Conservation (phyloP, 2,797 vertebrate species). For the Pipistrellus pygmaeus region DNA sequence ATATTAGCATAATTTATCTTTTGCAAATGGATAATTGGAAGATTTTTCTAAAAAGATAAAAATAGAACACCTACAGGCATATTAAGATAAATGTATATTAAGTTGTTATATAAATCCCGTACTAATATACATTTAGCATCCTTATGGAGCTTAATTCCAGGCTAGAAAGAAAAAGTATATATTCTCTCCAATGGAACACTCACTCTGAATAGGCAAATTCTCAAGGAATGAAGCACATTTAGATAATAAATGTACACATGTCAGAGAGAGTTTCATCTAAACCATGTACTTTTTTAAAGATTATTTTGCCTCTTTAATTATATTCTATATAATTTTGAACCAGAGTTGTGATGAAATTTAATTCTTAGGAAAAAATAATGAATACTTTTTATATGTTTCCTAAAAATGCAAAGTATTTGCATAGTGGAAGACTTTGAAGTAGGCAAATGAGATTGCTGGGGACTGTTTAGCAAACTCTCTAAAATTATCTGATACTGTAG, state of each 20-base stretch:
- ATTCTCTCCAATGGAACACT: background rate
- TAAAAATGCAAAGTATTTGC: background rate
- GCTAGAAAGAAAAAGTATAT: background rate
- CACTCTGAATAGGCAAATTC: background rate
- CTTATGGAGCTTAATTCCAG: background rate
- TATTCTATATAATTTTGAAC: background rate
- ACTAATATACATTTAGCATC: background rate
- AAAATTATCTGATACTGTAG: background rate
- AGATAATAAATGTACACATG: background rate
- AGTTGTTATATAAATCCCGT: background rate
- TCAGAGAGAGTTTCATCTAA: background rate
- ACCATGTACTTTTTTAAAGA: background rate
- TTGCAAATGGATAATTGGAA: background rate
- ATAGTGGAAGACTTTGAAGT: background rate
- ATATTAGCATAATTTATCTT: background rate
- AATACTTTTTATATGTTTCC: background rate
- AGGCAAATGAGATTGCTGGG: background rate
- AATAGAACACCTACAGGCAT: background rate
- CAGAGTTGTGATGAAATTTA: background rate
- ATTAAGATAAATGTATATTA: background rate
- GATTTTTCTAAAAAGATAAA: background rate
- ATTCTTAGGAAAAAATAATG: background rate
- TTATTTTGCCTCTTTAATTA: background rate
- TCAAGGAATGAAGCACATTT: background rate
- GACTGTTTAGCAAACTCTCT: background rate